Evolutionary conservation across 2,797 vertebrate genomes (phyloP).

Genomic region (Chromobotia macracanthus): DNA sequence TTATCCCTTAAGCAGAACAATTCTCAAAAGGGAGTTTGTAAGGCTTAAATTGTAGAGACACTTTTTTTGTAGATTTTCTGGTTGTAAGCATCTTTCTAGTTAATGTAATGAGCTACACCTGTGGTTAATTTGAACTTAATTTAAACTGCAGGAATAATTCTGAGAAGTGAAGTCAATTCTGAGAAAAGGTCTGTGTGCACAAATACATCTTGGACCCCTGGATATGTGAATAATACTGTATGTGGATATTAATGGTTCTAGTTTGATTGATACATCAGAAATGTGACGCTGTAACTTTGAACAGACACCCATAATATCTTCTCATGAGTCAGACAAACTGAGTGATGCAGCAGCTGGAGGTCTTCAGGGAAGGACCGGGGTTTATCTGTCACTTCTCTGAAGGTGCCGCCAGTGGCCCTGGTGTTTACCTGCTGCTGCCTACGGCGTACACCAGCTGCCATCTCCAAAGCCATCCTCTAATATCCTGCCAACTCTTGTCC

Average conservation of each 20-base stretch:
- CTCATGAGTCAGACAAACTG: conserved; percentile 1
- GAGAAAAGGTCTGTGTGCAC: not conserved
- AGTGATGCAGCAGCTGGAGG: conserved; percentile 25
- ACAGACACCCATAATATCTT: not conserved
- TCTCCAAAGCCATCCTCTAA: conserved; percentile 53
- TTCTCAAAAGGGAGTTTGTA: no score
- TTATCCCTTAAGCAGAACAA: no score
- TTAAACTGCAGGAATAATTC: no score
- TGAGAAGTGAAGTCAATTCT: not conserved
- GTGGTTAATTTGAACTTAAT: not conserved
- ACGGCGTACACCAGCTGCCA: conserved; percentile 74
- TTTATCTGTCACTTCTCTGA: conserved; percentile 62
- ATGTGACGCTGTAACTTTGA: not conserved
- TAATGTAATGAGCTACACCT: not conserved
- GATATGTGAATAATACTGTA: not conserved
- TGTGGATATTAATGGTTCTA: not conserved
- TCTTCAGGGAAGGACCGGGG: conserved; percentile 58
- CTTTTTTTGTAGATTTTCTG: not conserved
- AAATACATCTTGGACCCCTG: not conserved
- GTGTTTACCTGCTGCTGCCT: conserved; percentile 75
- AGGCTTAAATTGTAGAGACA: not conserved
- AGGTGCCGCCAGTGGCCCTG: conserved; percentile 66
- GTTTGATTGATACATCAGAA: not conserved
- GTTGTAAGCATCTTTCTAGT: not conserved
- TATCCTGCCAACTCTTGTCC: conserved; percentile 65